phyloP scores from a whole-genome alignment of 2,797 vertebrate genomes.

The Kryptopterus vitreolus region DNA sequence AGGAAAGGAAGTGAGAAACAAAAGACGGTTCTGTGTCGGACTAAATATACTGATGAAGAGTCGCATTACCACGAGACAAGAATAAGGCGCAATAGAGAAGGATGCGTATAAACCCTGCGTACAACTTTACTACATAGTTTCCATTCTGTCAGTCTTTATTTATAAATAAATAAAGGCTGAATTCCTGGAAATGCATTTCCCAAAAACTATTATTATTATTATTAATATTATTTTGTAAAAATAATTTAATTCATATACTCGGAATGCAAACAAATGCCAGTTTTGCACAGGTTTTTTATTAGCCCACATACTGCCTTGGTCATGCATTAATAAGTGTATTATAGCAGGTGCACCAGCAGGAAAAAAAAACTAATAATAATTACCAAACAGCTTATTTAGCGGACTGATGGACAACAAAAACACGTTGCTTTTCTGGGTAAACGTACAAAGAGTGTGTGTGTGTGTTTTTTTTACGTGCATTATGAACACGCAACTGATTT shows the following conservation, averaged over 20 bases:
- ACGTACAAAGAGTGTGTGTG: constrained; percentile 4
- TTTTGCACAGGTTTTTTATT: constrained; percentile 51
- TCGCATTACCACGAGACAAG: not conserved
- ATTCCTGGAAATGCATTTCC: not conserved
- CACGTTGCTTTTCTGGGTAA: not conserved
- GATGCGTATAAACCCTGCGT: too few species aligned
- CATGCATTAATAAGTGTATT: constrained; percentile 57
- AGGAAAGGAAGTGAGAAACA: not conserved
- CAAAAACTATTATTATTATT: not conserved
- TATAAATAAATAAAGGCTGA: too few species aligned
- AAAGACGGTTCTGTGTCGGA: not conserved
- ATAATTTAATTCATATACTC: constrained; percentile 48
- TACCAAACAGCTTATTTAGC: constrained; percentile 35
- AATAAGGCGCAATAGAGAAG: not conserved
- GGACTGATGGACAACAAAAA: constrained; percentile 9
- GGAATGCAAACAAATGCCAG: constrained; percentile 41
- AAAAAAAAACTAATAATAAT: too few species aligned
- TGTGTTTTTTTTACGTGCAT: not conserved
- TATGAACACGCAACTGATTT: constrained; percentile 13
- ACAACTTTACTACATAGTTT: not conserved
- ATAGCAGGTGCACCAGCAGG: constrained; percentile 43
- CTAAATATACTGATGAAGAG: not conserved
- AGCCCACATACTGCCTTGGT: constrained; percentile 47
- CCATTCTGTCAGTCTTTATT: too few species aligned
- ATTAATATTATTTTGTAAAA: too few species aligned